A percentile compares a stretch with the other conserved stretches of the same genome.
These are phyloP conservation scores for Zoanthus gigantus DNA, from an alignment of 92 coral and sea anemone species.

Conservation along the genomic window DNA sequence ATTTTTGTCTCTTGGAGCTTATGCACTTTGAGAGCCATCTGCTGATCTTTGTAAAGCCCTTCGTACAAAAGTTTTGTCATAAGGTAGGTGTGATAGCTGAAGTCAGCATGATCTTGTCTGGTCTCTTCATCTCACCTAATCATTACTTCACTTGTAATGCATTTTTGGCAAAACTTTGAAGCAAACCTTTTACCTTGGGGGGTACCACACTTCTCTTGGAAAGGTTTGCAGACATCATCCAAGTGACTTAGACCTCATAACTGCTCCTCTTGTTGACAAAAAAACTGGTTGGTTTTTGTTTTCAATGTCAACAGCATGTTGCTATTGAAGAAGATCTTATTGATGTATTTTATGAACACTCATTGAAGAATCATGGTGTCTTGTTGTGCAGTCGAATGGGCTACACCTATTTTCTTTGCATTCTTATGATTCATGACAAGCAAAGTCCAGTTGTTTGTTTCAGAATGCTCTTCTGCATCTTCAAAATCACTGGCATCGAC, in stretches of 20 bases:
- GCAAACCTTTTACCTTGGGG: slow-evolving; percentile 1
- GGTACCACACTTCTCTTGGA: slow-evolving; percentile 6
- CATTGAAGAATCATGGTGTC: slow-evolving; percentile 4
- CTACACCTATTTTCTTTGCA: slow-evolving; percentile 4
- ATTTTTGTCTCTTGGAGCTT: neutral
- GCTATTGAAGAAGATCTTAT: neutral
- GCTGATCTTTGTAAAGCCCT: slow-evolving; percentile 4
- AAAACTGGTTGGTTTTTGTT: slow-evolving; percentile 10
- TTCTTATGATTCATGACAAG: neutral
- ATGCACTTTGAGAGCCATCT: slow-evolving; percentile 13
- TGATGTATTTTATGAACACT: neutral
- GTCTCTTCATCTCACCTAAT: too few relatives aligned
- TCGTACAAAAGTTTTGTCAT: slow-evolving; percentile 13
- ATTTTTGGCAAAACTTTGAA: neutral
- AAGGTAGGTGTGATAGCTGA: slow-evolving; percentile 16
- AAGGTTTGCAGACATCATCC: neutral
- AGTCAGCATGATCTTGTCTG: slow-evolving; percentile 13
- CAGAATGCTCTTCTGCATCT: neutral
- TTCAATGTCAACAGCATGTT: neutral
- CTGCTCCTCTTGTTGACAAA: neutral
- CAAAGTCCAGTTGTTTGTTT: neutral
- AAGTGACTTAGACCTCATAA: neutral
- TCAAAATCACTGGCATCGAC: too few relatives aligned
- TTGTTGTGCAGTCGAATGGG: neutral
- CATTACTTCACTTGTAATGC: slow-evolving; percentile 23